These are phyloP conservation scores for Glareola pratincola DNA, from an alignment of 2,113 vertebrate genomes.

Conservation along the genomic window DNA sequence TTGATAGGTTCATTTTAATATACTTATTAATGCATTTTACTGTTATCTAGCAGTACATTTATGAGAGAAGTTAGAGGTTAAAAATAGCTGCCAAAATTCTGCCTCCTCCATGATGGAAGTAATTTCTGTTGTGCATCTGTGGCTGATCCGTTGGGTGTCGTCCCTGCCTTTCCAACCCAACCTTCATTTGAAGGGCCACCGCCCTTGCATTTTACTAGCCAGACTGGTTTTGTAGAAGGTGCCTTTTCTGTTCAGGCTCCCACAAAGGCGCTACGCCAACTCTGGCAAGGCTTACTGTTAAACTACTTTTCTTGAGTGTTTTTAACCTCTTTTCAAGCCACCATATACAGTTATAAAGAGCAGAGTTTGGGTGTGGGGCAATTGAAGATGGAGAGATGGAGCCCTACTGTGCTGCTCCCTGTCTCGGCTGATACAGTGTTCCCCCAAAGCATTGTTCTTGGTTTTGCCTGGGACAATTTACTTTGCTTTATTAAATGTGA, in stretches of 20 bases:
- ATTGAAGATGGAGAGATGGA: not conserved
- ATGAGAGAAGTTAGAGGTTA: not conserved
- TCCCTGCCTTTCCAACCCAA: not conserved
- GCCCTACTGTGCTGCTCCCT: not conserved
- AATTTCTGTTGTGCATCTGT: not conserved
- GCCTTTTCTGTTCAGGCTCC: not conserved
- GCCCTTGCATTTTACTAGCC: not conserved
- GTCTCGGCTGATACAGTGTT: not conserved
- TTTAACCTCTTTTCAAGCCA: not conserved
- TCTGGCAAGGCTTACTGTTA: not conserved
- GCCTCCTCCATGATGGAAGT: not conserved
- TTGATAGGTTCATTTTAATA: not conserved
- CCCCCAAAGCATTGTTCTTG: not conserved
- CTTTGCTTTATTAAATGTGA: not conserved
- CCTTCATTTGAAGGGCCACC: not conserved
- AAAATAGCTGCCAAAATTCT: not conserved
- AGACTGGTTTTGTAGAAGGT: not conserved
- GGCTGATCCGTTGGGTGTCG: not conserved
- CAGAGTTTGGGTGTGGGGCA: not conserved
- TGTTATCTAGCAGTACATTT: not conserved
- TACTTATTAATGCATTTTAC: not conserved
- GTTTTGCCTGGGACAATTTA: not conserved
- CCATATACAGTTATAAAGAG: not conserved
- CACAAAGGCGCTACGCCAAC: not conserved
- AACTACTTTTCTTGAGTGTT: not conserved